These are phyloP conservation scores for Ariopsis seemanni DNA, from an alignment of 2,113 vertebrate species.

Conservation along the genomic window DNA sequence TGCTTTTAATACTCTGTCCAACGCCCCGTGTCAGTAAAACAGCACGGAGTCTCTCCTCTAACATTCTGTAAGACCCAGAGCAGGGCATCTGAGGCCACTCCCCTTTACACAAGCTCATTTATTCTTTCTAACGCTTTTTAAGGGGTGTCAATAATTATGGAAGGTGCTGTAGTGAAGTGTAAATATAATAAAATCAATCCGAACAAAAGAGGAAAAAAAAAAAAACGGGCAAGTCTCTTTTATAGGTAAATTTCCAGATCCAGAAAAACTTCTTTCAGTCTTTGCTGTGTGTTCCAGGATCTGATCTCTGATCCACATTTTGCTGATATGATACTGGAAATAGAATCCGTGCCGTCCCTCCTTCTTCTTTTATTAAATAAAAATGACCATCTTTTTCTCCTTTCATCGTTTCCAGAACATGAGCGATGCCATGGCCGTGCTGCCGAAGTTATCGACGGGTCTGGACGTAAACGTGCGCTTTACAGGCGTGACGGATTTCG, in stretches of 20 bases:
- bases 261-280: no score
- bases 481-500: slow-evolving; percentile 85
- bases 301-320: not conserved
- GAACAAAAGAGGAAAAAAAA: not conserved
- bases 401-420: slow-evolving; percentile 77
- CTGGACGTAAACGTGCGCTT: slow-evolving; percentile 92
- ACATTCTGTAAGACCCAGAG: no score
- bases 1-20: no score
- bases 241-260: not conserved
- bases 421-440: slow-evolving; percentile 85
- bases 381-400: not conserved
- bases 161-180: not conserved
- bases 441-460: slow-evolving; percentile 89
- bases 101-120: no score
- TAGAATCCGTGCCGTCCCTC: no score
- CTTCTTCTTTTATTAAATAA: not conserved
- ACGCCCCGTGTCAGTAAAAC: no score
- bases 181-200: not conserved
- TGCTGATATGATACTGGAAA: not conserved
- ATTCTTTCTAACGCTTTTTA: no score
- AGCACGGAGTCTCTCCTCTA: no score
- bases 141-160: no score
- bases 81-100: no score
- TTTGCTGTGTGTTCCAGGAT: not conserved
- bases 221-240: not conserved